Percentiles rank a stretch among this genome's conserved stretches.
Evolutionary conservation across 1,140 invertebrate genomes (phyloP).

Genomic region (Micrasema longulum): DNA sequence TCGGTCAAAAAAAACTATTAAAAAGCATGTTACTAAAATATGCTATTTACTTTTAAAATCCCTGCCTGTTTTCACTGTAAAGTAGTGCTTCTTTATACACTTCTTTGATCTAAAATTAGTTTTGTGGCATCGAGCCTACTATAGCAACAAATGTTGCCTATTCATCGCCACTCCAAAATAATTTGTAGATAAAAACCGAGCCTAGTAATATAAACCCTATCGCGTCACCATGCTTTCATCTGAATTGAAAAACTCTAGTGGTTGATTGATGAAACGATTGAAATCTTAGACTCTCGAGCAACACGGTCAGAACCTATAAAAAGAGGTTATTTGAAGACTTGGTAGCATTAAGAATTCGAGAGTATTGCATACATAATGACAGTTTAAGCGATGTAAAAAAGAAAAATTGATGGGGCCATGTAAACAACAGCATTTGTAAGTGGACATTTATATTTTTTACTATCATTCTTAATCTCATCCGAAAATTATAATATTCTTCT

Average conservation of each 20-base stretch:
- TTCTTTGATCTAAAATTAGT: neutral
- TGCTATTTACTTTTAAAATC: no score
- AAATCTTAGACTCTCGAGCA: constrained; percentile 39
- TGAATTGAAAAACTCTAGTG: constrained; percentile 42
- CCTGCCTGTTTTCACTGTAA: no score
- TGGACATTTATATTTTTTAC: no score
- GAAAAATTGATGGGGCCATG: no score
- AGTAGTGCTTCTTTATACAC: no score
- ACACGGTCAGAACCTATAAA: constrained; percentile 39
- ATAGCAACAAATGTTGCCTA: constrained; percentile 5
- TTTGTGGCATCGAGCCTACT: neutral
- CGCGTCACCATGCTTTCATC: constrained; percentile 36
- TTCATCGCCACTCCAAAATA: constrained; percentile 43
- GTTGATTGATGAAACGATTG: constrained; percentile 45
- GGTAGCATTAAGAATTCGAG: neutral
- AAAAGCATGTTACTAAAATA: no score
- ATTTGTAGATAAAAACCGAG: constrained; percentile 39
- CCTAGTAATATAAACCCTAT: constrained; percentile 24
- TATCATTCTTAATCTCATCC: no score
- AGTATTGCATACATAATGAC: neutral
- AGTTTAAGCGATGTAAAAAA: no score
- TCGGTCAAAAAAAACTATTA: no score
- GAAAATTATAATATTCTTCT: no score
- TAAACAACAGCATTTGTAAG: no score
- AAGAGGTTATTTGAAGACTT: constrained; percentile 13